Conservation (phyloP, 2,888 invertebrate genomes). For the Chrysina gloriosa region DNA sequence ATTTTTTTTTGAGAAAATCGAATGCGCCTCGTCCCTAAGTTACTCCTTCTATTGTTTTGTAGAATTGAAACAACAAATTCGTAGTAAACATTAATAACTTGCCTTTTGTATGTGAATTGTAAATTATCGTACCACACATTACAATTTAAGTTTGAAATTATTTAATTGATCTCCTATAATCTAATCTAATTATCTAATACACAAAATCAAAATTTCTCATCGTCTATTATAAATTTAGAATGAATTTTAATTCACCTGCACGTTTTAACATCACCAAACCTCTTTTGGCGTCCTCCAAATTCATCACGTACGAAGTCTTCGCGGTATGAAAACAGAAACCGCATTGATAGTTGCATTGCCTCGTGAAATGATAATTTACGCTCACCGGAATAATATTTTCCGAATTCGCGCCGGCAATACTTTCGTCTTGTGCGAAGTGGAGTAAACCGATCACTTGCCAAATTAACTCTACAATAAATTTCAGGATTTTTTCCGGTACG, state of each 20-base stretch:
- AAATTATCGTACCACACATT: too few species aligned
- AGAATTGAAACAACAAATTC: too few species aligned
- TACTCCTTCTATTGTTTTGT: too few species aligned
- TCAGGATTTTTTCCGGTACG: constrained; percentile 8
- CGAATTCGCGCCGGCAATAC: background rate
- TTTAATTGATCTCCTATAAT: too few species aligned
- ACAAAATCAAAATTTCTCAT: too few species aligned
- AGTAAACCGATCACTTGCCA: background rate
- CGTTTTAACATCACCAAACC: constrained; percentile 63
- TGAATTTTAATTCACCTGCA: constrained; percentile 55
- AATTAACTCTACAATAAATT: background rate
- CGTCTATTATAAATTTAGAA: too few species aligned
- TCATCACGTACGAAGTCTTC: constrained; percentile 65
- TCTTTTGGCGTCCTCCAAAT: constrained; percentile 64
- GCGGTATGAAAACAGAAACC: constrained; percentile 70
- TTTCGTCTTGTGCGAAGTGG: background rate
- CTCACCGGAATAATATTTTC: constrained; percentile 56
- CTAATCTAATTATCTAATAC: too few species aligned
- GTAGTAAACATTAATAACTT: too few species aligned
- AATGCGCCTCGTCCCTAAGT: too few species aligned
- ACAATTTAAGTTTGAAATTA: too few species aligned
- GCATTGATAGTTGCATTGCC: constrained; percentile 67
- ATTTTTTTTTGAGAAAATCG: too few species aligned
- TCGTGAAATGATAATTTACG: constrained; percentile 69
- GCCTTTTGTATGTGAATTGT: too few species aligned